Evolutionary conservation across 2,888 invertebrate species (phyloP).

Genomic region (Drosophila gaucha): DNA sequence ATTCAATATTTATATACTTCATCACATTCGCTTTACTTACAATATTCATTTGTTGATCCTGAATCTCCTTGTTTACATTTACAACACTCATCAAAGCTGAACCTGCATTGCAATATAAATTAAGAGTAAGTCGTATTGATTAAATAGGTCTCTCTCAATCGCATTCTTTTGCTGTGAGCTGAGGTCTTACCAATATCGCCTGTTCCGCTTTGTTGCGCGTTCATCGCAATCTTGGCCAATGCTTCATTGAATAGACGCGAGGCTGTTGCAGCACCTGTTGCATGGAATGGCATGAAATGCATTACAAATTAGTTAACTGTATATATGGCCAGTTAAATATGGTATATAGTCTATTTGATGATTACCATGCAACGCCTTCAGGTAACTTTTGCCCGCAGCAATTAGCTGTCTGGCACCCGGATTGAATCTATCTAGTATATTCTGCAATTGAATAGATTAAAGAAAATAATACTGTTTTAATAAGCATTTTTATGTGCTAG

Average conservation of each 20-base stretch:
- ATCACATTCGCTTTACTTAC: conserved; percentile 88
- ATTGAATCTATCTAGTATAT: conserved; percentile 98
- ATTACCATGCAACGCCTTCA: conserved; percentile 96
- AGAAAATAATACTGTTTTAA: conserved; percentile 20
- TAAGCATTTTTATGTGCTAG: conserved; percentile 9
- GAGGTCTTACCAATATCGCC: conserved; percentile 92
- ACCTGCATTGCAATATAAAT: conserved; percentile 86
- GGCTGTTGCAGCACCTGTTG: conserved; percentile 93
- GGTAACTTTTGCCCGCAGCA: conserved; percentile 96
- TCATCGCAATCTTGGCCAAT: conserved; percentile 93
- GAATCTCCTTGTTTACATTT: conserved; percentile 96
- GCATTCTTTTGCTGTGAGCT: conserved; percentile 11
- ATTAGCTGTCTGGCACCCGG: conserved; percentile 97
- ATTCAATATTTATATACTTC: not conserved
- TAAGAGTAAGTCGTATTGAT: not conserved
- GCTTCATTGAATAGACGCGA: conserved; percentile 95
- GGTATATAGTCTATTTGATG: conserved; percentile 20
- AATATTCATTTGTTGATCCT: conserved; percentile 97
- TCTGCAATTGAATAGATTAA: conserved; percentile 88
- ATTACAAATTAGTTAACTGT: conserved; percentile 68
- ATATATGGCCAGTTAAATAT: conserved; percentile 23
- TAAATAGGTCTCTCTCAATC: not conserved
- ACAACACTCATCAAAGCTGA: conserved; percentile 96
- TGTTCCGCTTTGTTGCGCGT: conserved; percentile 96
- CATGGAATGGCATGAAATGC: conserved; percentile 59